Evolutionary conservation across 2,113 vertebrate species (phyloP), one percentile per base, ranked within the genome.

Genomic region (Cephalopterus ornatus): DNA sequence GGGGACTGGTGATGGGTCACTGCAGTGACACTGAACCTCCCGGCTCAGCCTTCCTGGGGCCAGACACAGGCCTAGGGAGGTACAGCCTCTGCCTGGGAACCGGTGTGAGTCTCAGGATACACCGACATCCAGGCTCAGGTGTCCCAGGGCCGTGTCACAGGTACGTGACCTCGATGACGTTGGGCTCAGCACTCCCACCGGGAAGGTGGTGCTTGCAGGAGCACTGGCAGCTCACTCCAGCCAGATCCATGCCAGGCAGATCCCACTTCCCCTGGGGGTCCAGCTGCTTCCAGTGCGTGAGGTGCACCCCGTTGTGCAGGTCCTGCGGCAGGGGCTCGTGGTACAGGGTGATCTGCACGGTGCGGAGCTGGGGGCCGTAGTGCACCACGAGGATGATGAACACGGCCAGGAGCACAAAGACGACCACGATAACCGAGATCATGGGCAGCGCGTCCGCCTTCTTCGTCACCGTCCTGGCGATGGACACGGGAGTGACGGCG

Each of bases 341-440:
- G 84, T 72, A 55, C 6, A 98, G 95, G 24, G 96, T 93, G 84
- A 96, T 30, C 39, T 83, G 97, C 46, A 97, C 22, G 1, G 97
- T 95, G 75, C 97, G 97, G 33, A 98, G 95, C 4, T 93, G 95
- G 0, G 98, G 98, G 6, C 97, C 97, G 0, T 89, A 97, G 79
- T 91, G 98, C 71, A 98, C 98, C 1, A 6, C 41, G 8, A 98
- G 2, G 35, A 98, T 79, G 4, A 98, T 98, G 46, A 97, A n/a
- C 58, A 98, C 23, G 1, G 98, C 98, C 93, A 98, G 37, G 35
- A 98, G 97, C 79, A 98, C 97, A 1, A 98, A 98, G 33, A 65
- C 2, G 7, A 81, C 41, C 0, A 98, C 96, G 2, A 98, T 98
- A 16, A 59, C 14, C 0, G 92, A 81, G 76, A 98, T 97, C 35